Base-by-base conservation (phyloP, 2,113 vertebrate genomes). In the Stigmatopora argus region DNA sequence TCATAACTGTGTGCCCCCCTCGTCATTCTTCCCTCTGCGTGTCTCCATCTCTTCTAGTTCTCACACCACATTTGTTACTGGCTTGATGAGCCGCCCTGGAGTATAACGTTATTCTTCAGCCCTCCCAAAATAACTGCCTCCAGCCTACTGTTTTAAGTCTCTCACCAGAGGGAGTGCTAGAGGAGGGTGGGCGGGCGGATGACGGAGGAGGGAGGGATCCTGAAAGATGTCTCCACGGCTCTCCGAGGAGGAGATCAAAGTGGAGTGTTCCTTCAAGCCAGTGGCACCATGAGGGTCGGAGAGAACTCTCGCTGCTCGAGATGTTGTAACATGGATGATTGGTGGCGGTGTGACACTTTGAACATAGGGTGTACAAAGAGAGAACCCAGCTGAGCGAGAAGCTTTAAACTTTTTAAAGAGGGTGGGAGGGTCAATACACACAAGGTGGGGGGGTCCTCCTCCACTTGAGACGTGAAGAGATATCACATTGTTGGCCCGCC, bases 71-170 rank as follows among this genome's bases (percentile, higher is more conserved):
- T 88, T 92, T 90, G 89, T 92, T 91, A 90, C 83, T 87, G 72
- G 87, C 89, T 91, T 92, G 88, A 91, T 86, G 86, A 89, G 89
- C 86, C 85, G 80, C 88, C 89, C 89, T 83, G 83, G 79, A 89
- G 86, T 86, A 83, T 86, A 89, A 90, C 83, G 81, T 91, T 90
- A 85, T 89, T 89, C 75, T 73, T 72, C 67, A 83, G 85, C 89
- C 87, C 90, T 89, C 78, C 84, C 89, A 83, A 87, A 89, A 89
- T 89, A 90, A 91, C 90, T 89, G 82, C 83, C 84, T 82, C 79
- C 84, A 87, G 89, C 77, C 81, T 90, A 89, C 81, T 88, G 87
- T 90, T 92, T 85, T 87, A 89, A 91, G 74, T 87, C 81, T 86
- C 84, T 88, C 88, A 83, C 78, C 84, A 83, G 89, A 90, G 79